Percentiles rank a stretch among this genome's conserved stretches.
These are phyloP conservation scores for Periophthalmus magnuspinnatus DNA, from an alignment of 2,797 vertebrate species.

Conservation along the genomic window DNA sequence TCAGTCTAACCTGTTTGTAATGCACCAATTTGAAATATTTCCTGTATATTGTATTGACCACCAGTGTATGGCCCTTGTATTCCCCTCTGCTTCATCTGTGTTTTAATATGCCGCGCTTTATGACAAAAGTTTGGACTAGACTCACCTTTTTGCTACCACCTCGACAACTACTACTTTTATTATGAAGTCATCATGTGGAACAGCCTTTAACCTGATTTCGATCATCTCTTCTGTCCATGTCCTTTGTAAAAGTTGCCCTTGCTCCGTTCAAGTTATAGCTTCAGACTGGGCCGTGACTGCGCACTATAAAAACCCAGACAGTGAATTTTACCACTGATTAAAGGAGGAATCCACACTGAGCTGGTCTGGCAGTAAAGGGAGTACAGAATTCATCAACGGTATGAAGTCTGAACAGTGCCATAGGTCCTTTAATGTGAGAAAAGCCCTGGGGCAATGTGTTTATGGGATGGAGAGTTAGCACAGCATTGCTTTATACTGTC, in stretches of 20 bases:
- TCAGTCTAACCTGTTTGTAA: too few species aligned
- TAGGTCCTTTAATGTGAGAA: too few species aligned
- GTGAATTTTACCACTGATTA: conserved; percentile 48
- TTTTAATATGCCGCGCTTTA: too few species aligned
- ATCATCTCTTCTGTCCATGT: conserved; percentile 22
- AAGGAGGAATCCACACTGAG: conserved; percentile 49
- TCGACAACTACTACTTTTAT: background rate
- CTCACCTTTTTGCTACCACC: background rate
- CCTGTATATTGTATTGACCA: too few species aligned
- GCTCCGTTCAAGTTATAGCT: conserved; percentile 19
- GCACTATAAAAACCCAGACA: conserved; percentile 35
- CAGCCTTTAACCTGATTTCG: background rate
- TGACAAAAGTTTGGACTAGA: background rate
- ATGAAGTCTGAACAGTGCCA: background rate
- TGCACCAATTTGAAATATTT: too few species aligned
- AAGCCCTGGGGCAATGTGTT: too few species aligned
- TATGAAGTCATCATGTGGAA: background rate
- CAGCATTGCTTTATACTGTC: background rate
- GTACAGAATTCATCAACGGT: conserved; percentile 4
- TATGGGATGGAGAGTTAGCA: background rate
- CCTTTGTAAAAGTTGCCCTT: conserved; percentile 38
- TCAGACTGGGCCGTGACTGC: conserved; percentile 54
- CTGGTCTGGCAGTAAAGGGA: conserved; percentile 59
- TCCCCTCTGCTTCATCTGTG: too few species aligned
- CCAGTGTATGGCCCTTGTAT: too few species aligned